Base-by-base conservation (phyloP, 64 coral and sea anemone genomes). In the Catalaphyllia jardinei region DNA sequence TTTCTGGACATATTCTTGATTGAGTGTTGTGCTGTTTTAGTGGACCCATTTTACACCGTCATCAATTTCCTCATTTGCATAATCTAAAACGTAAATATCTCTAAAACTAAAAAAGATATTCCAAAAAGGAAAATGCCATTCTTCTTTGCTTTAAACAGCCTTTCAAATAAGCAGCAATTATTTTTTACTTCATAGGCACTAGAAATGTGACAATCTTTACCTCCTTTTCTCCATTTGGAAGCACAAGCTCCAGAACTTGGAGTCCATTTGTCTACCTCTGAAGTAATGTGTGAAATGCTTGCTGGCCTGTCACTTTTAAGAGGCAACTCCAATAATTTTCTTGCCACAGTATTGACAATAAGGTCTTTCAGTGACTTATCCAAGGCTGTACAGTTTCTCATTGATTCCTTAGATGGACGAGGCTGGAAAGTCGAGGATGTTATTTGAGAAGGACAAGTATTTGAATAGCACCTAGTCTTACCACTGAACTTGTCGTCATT, bases 371-470 rank as follows among this genome's bases (percentile, higher is more conserved):
- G 20, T 60, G 91, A 81, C 71, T 75, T 93, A 57, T 92, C 73
- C 24, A 99, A 61, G 22, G 80, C 49, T 29, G 97, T 89, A 64
- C 97, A 99, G 33, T 99, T 99, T 71, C 88, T 87, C n/a, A 95
- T 89, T 65, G 50, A 18, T 27, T 87, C 86, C 77, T 69, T 73
- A 1, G 67, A 39, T 15, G 79, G 38, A 24, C 90, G 84, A 75
- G 90, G 90, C 75, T 73, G 71, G 31, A 92, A 92, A 57, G 39
- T 52, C 13, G 90, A 67, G 28, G 78, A 39, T 29, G 49, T 29
- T 67, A 64, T 60, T 54, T 51, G 19, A 31, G 78, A 31, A 8
- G 29, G n/a, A 8, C 11, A 49, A 85, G 62, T 42, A 67, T 71
- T 71, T 46, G 79, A 16, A 2, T 10, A 10, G 25, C 54, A 14